Evolutionary conservation across 2,797 vertebrate genomes (phyloP).

Genomic region (Otus scops): DNA sequence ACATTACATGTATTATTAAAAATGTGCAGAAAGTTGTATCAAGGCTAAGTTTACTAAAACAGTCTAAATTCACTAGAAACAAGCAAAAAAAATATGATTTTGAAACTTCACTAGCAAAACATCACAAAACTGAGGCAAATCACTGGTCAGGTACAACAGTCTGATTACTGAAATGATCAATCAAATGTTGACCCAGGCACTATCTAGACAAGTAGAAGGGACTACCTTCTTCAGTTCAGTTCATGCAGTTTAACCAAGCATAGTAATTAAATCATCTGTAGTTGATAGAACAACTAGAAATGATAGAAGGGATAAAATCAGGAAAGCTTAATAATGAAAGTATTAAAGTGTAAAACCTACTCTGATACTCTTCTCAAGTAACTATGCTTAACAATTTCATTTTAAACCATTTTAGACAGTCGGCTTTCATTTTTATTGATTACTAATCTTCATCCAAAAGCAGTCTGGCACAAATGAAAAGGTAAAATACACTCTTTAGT

Average conservation of each 20-base stretch:
- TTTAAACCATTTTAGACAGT: neutral
- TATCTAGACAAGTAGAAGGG: neutral
- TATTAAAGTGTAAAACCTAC: neutral
- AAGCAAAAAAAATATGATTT: fast-evolving
- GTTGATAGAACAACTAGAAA: neutral
- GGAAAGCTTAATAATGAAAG: neutral
- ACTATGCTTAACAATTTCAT: neutral
- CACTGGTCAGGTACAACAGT: neutral
- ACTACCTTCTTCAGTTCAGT: neutral
- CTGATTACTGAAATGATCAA: neutral
- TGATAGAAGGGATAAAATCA: neutral
- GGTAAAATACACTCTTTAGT: neutral
- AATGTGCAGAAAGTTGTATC: neutral
- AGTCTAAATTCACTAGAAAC: neutral
- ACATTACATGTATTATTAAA: neutral
- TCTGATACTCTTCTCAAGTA: neutral
- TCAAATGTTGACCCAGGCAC: neutral
- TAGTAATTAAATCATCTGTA: neutral
- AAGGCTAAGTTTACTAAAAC: neutral
- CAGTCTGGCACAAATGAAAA: neutral
- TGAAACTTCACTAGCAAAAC: neutral
- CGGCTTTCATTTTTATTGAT: neutral
- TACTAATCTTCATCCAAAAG: neutral
- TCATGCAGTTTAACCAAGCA: neutral
- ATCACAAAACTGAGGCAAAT: neutral